phyloP scores from a whole-genome alignment of 2,888 invertebrate species.

The Thysanoteuthis rhombus region DNA sequence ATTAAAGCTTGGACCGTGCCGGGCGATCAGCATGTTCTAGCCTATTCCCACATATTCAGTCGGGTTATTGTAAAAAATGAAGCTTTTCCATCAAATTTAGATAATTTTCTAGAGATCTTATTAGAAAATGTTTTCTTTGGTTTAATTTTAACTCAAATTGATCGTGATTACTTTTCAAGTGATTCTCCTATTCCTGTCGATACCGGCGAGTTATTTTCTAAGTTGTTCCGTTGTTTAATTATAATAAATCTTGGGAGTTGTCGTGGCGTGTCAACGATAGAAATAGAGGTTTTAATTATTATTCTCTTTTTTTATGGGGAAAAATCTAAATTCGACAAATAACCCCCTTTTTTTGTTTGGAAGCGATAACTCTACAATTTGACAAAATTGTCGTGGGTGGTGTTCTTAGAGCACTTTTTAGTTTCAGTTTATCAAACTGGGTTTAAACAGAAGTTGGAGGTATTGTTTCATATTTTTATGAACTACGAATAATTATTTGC shows the following conservation, averaged over 20 bases:
- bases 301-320: too few species aligned
- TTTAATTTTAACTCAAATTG: neutral
- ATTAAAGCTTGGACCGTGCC: neutral
- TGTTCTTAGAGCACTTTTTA: neutral
- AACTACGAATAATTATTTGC: too few species aligned
- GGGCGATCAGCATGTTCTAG: neutral
- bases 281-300: neutral
- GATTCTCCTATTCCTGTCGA: neutral
- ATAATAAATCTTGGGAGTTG: neutral
- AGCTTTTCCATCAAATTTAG: neutral
- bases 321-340: too few species aligned
- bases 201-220: neutral
- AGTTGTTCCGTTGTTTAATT: neutral
- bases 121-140: neutral
- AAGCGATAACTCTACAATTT: too few species aligned
- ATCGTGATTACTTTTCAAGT: too few species aligned
- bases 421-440: too few species aligned
- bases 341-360: too few species aligned
- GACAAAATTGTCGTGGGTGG: neutral
- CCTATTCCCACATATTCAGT: neutral
- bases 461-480: too few species aligned
- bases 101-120: neutral
- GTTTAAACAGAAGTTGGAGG: too few species aligned
- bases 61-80: neutral
- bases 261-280: neutral